These are phyloP conservation scores for Cheilosia variabilis DNA, from an alignment of 2,888 invertebrate species.

Conservation along the genomic window DNA sequence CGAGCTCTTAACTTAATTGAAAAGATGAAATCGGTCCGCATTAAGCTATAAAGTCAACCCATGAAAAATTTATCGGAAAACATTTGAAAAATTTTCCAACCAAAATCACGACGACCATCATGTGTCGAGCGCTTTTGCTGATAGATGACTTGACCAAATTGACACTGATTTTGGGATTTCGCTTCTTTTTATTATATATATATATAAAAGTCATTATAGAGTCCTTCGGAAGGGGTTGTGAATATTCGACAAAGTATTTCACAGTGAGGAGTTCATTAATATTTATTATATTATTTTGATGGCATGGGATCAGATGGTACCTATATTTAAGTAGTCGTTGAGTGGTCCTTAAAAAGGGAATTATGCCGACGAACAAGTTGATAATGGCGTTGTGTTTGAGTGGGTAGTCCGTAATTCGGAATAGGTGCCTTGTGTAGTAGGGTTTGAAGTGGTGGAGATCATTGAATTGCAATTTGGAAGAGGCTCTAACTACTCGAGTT, in stretches of 20 bases:
- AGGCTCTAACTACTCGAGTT: too few species aligned
- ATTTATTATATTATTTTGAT: constrained; percentile 8
- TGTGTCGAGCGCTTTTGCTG: neutral
- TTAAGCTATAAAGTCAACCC: constrained; percentile 1
- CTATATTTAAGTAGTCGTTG: neutral
- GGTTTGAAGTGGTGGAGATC: neutral
- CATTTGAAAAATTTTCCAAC: neutral
- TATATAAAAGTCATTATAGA: neutral
- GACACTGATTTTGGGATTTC: neutral
- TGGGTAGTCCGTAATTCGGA: neutral
- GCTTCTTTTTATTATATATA: neutral
- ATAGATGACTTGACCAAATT: constrained; percentile 3
- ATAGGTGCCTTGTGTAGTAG: neutral
- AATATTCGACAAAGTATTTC: neutral
- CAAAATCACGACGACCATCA: neutral
- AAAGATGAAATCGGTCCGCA: constrained; percentile 4
- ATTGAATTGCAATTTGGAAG: too few species aligned
- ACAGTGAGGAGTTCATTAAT: neutral
- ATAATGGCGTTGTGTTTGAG: neutral
- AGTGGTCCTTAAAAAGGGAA: neutral
- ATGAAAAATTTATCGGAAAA: constrained; percentile 7
- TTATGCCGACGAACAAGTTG: neutral
- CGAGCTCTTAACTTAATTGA: constrained; percentile 4
- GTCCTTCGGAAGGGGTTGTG: neutral
- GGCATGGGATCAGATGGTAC: neutral